These are phyloP conservation scores for Dryadula phaetusa DNA, from an alignment of 2,888 invertebrate species.

Conservation along the genomic window DNA sequence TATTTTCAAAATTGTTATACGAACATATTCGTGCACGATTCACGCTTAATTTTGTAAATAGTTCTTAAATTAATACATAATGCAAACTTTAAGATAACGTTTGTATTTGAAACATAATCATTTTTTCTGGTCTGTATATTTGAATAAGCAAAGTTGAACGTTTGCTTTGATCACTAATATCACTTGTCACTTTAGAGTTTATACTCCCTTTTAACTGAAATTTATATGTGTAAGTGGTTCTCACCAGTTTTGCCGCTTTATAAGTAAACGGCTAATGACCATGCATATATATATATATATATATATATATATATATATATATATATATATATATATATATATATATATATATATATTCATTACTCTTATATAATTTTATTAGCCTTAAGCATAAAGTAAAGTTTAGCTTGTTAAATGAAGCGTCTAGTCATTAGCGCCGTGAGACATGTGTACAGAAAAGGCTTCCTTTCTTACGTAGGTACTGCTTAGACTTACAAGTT, in stretches of 20 bases:
- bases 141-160: neutral
- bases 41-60: neutral
- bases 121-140: too few relatives aligned
- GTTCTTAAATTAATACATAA: neutral
- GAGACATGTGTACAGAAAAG: neutral
- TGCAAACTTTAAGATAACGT: neutral
- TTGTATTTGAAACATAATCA: neutral
- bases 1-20: too few relatives aligned
- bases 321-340: too few relatives aligned
- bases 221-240: too few relatives aligned
- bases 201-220: too few relatives aligned
- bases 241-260: too few relatives aligned
- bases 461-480: slow-evolving; percentile 17
- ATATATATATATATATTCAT: neutral
- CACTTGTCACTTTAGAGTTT: neutral
- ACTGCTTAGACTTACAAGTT: slow-evolving; percentile 1
- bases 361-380: neutral
- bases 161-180: neutral
- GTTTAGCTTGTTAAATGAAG: neutral
- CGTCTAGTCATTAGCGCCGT: slow-evolving; percentile 2
- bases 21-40: neutral
- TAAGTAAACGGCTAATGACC: too few relatives aligned
- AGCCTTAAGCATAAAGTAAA: neutral
- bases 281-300: too few relatives aligned
- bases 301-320: too few relatives aligned